phyloP scores from a whole-genome alignment of 2,888 invertebrate genomes.

The Cephus pygmeus region DNA sequence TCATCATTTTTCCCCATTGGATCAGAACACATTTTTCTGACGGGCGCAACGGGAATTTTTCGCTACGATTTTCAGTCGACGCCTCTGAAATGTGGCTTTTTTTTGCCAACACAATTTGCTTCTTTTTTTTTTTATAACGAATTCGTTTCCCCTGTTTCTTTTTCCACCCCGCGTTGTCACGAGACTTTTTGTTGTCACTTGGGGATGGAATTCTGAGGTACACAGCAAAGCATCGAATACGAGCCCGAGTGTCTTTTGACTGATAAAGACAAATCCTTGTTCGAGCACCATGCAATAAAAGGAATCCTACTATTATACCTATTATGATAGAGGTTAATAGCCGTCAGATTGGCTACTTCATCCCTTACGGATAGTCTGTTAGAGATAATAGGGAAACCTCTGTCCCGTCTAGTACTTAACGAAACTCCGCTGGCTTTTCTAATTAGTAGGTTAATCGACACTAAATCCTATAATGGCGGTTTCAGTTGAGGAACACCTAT shows the following conservation, averaged over 20 bases:
- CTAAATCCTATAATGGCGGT: neutral
- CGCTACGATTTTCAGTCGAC: neutral
- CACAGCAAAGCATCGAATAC: neutral
- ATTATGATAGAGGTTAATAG: slow-evolving; percentile 48
- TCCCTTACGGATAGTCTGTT: neutral
- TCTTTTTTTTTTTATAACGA: neutral
- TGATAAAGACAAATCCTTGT: slow-evolving; percentile 52
- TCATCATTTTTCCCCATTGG: neutral
- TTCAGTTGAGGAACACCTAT: neutral
- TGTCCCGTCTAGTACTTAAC: neutral
- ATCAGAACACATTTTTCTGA: neutral
- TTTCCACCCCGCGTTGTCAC: neutral
- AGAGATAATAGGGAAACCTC: neutral
- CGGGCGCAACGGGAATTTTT: neutral
- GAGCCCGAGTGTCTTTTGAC: slow-evolving; percentile 44
- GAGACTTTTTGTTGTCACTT: neutral
- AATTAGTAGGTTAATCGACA: neutral
- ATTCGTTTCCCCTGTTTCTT: neutral
- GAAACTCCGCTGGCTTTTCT: neutral
- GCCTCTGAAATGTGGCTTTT: neutral
- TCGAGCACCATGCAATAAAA: slow-evolving; percentile 43
- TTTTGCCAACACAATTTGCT: neutral
- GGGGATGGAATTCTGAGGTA: neutral
- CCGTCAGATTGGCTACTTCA: neutral
- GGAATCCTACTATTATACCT: slow-evolving; percentile 45